phyloP scores from a whole-genome alignment of 2,888 invertebrate genomes.

The Spodoptera picta region DNA sequence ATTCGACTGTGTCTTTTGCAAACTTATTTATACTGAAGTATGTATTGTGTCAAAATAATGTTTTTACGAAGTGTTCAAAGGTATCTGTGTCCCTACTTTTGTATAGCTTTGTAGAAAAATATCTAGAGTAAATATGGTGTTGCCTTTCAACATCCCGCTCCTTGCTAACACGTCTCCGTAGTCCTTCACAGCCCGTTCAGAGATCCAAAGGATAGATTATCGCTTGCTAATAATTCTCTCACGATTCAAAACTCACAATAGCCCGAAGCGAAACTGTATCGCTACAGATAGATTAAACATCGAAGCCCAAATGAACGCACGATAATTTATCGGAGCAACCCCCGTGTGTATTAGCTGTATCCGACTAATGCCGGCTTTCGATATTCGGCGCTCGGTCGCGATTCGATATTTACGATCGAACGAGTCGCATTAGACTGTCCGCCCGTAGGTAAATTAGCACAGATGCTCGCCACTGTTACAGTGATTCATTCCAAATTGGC shows the following conservation, averaged over 20 bases:
- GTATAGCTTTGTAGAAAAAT: slow-evolving; percentile 9
- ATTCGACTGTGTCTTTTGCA: slow-evolving; percentile 48
- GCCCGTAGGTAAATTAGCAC: slow-evolving; percentile 89
- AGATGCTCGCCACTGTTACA: slow-evolving; percentile 87
- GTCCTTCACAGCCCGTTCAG: slow-evolving; percentile 44
- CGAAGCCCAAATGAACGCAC: slow-evolving; percentile 87
- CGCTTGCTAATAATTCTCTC: slow-evolving; percentile 58
- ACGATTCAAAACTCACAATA: slow-evolving; percentile 72
- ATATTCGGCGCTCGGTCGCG: slow-evolving; percentile 87
- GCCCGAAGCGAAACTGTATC: slow-evolving; percentile 76
- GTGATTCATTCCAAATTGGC: slow-evolving; percentile 89
- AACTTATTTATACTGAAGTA: slow-evolving; percentile 42
- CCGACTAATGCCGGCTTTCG: slow-evolving; percentile 88
- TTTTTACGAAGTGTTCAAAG: slow-evolving; percentile 17
- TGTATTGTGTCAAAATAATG: slow-evolving; percentile 31
- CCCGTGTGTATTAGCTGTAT: slow-evolving; percentile 88
- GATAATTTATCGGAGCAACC: slow-evolving; percentile 87
- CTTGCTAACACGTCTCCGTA: slow-evolving; percentile 43
- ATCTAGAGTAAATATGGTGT: slow-evolving; percentile 8
- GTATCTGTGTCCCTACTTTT: slow-evolving; percentile 1
- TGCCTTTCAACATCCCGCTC: slow-evolving; percentile 29
- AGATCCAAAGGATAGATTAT: slow-evolving; percentile 50
- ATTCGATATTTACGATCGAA: slow-evolving; percentile 86
- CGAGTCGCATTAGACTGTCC: slow-evolving; percentile 88
- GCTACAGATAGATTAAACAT: slow-evolving; percentile 87